Evolutionary conservation across 2,113 vertebrate species (phyloP), one percentile per base, ranked within the genome.

Genomic region (Craseonycteris thonglongyai): DNA sequence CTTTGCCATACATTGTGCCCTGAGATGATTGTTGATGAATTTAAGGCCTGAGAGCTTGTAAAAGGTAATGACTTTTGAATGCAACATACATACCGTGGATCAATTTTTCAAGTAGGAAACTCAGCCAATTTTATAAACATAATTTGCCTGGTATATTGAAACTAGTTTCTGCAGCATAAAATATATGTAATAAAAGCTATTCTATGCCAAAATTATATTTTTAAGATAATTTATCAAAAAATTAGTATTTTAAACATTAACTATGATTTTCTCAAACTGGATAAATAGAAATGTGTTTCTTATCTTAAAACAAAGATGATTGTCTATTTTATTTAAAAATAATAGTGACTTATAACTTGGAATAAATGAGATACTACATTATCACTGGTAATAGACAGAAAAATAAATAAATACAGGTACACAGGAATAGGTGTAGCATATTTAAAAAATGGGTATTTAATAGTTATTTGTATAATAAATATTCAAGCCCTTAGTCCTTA

Each of bases 191-290:
- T 92, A 76, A 96, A 82, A 93, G 51, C 49, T 85, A 28, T 88
- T 33, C 65, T 83, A 76, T n/a, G n/a, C n/a, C n/a, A 42, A 93
- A 97, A 79, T 87, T 26, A 54, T 75, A 89, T 93, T 96, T 95
- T 96, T 26, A 93, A 95, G 91, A 91, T 75, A 95, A 22, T 68
- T 93, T 93, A 92, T 56, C 21, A 71, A 81, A 33, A 96, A 96
- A 92, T 95, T 47, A 58, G 65, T 91, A 90, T 93, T 96, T 92
- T 87, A 79, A 14, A 63, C 3, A 14, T 74, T 74, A 92, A 47
- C 7, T 68, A 40, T 49, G 42, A 89, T 38, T 90, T 97, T 95
- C 51, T 78, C 83, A 75, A 86, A 54, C 38, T 86, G 30, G 21
- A 75, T 74, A 63, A 79, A 72, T 92, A 82, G 30, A 84, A 96